These are phyloP conservation scores for Epinotia demarniana DNA, from an alignment of 2,888 invertebrate genomes.

Conservation along the genomic window DNA sequence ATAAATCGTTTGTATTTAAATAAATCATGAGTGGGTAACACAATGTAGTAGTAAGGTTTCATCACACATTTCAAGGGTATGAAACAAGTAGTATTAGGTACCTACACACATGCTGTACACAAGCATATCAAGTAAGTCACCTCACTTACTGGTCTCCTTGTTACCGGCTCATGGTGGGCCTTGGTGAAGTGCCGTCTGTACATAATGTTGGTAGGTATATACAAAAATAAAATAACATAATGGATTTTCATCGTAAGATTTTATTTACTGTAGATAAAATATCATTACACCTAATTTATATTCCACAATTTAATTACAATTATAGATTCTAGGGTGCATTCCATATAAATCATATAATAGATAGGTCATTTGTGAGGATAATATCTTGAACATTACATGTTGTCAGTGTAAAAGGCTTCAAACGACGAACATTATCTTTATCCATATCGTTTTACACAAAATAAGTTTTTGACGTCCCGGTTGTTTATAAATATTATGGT, in stretches of 20 bases:
- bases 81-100: too few species aligned
- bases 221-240: slow-evolving; percentile 26
- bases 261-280: slow-evolving; percentile 61
- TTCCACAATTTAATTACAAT: slow-evolving; percentile 38
- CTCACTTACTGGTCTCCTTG: too few species aligned
- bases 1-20: too few species aligned
- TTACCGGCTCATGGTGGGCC: too few species aligned
- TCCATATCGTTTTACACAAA: slow-evolving; percentile 19
- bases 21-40: too few species aligned
- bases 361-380: not conserved
- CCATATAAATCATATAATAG: not conserved
- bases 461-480: slow-evolving; percentile 9
- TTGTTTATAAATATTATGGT: slow-evolving; percentile 5
- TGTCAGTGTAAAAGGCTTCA: slow-evolving; percentile 15
- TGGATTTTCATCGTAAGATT: slow-evolving; percentile 55
- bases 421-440: slow-evolving; percentile 10
- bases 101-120: too few species aligned
- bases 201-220: not conserved
- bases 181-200: too few species aligned
- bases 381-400: not conserved
- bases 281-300: slow-evolving; percentile 59
- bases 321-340: slow-evolving; percentile 40
- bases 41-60: too few species aligned
- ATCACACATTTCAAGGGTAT: too few species aligned
- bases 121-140: too few species aligned